phyloP scores from a whole-genome alignment of 37 sponge, comb jelly and placozoan genomes.

The Haliclona indistincta region DNA sequence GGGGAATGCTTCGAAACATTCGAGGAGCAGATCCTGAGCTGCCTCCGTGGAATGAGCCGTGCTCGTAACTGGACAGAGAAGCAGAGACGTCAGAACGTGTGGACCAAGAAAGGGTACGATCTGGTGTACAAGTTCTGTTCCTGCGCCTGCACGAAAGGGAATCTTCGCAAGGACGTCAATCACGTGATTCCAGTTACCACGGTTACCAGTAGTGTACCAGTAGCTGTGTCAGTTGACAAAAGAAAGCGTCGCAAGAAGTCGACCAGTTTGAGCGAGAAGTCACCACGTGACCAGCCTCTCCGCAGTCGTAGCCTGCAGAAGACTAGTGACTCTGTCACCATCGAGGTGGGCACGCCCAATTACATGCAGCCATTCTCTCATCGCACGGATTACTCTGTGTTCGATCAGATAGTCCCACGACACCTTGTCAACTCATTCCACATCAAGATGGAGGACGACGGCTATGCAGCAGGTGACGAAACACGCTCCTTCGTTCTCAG shows the following conservation, averaged over 20 bases:
- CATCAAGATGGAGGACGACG: constrained; percentile 96
- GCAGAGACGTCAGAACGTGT: constrained; percentile 88
- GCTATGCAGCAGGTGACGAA: constrained; percentile 87
- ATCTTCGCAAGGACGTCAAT: constrained; percentile 67
- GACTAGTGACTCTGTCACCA: constrained; percentile 70
- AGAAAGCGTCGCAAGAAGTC: constrained; percentile 48
- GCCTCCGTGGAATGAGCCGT: constrained; percentile 73
- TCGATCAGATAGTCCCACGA: constrained; percentile 66
- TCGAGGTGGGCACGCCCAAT: constrained; percentile 48
- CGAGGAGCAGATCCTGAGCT: constrained; percentile 80
- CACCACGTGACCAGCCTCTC: not conserved
- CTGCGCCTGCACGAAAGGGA: constrained; percentile 81
- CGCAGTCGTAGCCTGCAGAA: not conserved
- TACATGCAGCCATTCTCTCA: constrained; percentile 80
- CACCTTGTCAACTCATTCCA: constrained; percentile 86
- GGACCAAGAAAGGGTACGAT: constrained; percentile 96
- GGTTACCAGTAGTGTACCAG: not conserved
- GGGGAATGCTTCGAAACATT: constrained; percentile 69
- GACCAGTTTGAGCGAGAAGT: not conserved
- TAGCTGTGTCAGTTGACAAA: constrained; percentile 20
- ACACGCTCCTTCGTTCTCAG: constrained; percentile 79
- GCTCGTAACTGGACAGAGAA: constrained; percentile 93
- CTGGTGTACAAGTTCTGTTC: constrained; percentile 73
- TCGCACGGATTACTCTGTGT: constrained; percentile 70
- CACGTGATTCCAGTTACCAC: constrained; percentile 7